Percentiles rank a stretch among this genome's conserved stretches.
Conservation (phyloP, 2,888 invertebrate genomes). For the Galerucella nymphaeae region DNA sequence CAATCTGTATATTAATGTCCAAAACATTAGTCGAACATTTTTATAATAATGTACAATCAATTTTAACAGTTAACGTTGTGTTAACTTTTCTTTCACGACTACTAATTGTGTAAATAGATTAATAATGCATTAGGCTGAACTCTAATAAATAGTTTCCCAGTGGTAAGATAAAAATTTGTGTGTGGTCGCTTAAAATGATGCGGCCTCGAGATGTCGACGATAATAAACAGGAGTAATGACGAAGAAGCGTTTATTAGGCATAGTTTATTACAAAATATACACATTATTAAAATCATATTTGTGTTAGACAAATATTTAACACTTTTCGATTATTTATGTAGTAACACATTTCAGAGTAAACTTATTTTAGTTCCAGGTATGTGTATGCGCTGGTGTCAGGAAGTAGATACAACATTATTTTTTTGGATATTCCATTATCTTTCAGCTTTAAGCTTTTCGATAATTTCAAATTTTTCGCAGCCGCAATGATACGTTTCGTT, state of each 20-base stretch:
- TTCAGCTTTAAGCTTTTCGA: no score
- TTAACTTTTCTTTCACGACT: neutral
- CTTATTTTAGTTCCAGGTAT: neutral
- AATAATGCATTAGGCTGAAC: no score
- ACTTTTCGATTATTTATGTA: neutral
- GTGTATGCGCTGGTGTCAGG: neutral
- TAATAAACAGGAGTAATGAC: neutral
- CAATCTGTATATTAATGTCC: no score
- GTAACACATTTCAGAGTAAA: neutral
- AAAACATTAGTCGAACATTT: no score
- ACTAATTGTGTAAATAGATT: no score
- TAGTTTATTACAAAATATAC: slow-evolving; percentile 10
- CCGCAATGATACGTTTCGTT: no score
- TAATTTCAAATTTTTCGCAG: no score
- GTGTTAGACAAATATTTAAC: slow-evolving; percentile 3
- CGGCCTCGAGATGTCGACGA: slow-evolving; percentile 1
- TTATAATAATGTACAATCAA: no score
- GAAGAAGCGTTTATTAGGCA: neutral
- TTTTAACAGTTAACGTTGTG: no score
- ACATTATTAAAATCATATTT: slow-evolving; percentile 10
- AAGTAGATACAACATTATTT: neutral
- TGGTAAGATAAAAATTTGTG: neutral
- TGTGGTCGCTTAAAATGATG: neutral
- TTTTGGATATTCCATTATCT: no score
- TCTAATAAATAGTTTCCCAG: neutral